Evolutionary conservation across 1,140 invertebrate genomes (phyloP).

Genomic region (Ips nitidus): DNA sequence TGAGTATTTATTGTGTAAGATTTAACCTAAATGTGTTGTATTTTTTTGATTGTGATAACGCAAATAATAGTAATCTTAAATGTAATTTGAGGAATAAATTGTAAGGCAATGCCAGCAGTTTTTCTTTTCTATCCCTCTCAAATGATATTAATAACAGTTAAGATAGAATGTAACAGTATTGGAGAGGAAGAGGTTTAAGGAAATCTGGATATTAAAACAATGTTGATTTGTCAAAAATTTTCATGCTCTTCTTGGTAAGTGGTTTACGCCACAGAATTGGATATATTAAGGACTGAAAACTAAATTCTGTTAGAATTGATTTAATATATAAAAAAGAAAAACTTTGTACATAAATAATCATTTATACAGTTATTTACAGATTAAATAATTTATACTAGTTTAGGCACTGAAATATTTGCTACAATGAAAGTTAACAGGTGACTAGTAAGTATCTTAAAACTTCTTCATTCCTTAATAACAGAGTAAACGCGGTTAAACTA

Average conservation of each 20-base stretch:
- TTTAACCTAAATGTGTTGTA: not conserved
- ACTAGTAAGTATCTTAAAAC: constrained; percentile 36
- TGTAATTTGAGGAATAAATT: no score
- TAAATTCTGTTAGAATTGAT: not conserved
- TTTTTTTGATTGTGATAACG: constrained; percentile 1
- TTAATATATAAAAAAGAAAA: not conserved
- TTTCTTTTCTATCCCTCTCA: no score
- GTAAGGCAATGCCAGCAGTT: no score
- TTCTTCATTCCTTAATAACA: constrained; percentile 7
- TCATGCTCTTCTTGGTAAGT: no score
- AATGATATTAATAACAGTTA: no score
- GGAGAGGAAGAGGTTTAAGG: no score
- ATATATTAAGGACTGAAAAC: no score
- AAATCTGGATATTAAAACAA: no score
- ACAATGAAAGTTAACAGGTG: constrained; percentile 33
- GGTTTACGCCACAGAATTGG: no score
- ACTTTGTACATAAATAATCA: constrained; percentile 7
- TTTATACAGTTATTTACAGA: constrained; percentile 17
- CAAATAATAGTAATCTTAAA: not conserved
- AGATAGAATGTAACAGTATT: no score
- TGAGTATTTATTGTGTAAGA: constrained; percentile 13
- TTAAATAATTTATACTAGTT: constrained; percentile 36
- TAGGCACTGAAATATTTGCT: constrained; percentile 38
- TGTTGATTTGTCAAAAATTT: no score
- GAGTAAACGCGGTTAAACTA: constrained; percentile 13